Percentiles rank a stretch among this genome's conserved stretches.
These are phyloP conservation scores for Melanogrammus aeglefinus DNA, from an alignment of 2,797 vertebrate genomes.

Conservation along the genomic window DNA sequence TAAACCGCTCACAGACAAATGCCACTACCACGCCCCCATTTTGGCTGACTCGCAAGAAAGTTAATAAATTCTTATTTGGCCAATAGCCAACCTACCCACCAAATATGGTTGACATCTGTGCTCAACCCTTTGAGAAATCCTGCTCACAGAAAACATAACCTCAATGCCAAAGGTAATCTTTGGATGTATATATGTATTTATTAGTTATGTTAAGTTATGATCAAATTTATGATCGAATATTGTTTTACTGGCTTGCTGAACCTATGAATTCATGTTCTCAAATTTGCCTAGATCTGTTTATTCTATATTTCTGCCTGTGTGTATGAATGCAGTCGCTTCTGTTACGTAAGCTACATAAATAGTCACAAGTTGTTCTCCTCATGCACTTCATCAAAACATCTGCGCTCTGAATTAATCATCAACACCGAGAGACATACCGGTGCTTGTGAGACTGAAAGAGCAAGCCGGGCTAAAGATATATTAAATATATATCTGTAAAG, in stretches of 20 bases:
- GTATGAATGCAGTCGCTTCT: not conserved
- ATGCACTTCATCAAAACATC: not conserved
- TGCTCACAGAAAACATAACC: not conserved
- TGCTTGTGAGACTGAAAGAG: constrained; percentile 5
- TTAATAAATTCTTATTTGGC: not conserved
- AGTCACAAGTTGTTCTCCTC: not conserved
- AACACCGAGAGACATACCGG: constrained; percentile 3
- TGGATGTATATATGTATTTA: not conserved
- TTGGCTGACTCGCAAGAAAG: not conserved
- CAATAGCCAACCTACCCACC: not conserved
- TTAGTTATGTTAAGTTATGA: too few relatives aligned
- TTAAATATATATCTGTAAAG: not conserved
- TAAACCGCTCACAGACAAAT: too few relatives aligned
- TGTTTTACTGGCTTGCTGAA: constrained; percentile 2
- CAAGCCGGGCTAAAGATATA: not conserved
- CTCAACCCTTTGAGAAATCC: not conserved
- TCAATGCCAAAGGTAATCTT: not conserved
- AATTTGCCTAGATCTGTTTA: not conserved
- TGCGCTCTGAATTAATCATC: not conserved
- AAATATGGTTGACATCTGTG: not conserved
- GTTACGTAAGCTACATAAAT: not conserved
- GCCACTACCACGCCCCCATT: not conserved
- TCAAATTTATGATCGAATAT: not conserved
- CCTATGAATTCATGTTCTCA: not conserved
- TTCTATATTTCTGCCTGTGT: not conserved